Evolutionary conservation across 2,888 invertebrate genomes (phyloP), one percentile per base, ranked within the genome.

Genomic region (Meliscaeva auricollis): DNA sequence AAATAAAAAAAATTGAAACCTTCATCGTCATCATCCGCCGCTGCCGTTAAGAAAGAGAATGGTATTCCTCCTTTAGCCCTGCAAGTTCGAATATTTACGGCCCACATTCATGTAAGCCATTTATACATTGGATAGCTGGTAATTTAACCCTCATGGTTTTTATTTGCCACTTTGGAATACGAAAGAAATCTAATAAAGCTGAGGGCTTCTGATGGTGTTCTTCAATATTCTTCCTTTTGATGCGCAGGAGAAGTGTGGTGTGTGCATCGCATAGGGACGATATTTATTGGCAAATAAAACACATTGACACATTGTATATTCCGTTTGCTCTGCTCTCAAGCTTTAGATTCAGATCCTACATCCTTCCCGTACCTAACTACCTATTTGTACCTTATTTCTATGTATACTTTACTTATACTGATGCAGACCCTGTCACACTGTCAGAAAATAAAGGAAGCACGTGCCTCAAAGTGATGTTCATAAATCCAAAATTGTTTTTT

Each of bases 81-180:
- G 32, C 30, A 56, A 22, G 13, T 46, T 26, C 17, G 38, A 52
- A 76, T 68, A 80, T 80, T 80, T 81, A 80, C 76, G 73, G 56
- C 76, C 60, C 76, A 72, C 80, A 73, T 73, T 72, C 54, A 76
- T 75, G 79, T 68, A 41, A 75, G 70, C 75, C 85, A 85, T 84
- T 84, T 79, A 84, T 79, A 84, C 79, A 75, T 79, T 76, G 46
- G 80, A 85, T 85, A 72, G 73, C 85, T 80, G 84, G 85, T 85
- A 85, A 85, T 85, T 85, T 85, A 85, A 85, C 85, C 80, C 85
- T 85, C 73, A 85, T 80, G 85, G 85, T 77, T 80, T 80, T 85
- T 85, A 80, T 80, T 80, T 85, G 66, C 85, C 58, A 79, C 85
- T 80, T 48, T 62, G 70, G 60, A 68, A 62, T 58, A 52, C 58